Evolutionary conservation across 2,888 invertebrate genomes (phyloP).

Genomic region (Drosophila pegasa): DNA sequence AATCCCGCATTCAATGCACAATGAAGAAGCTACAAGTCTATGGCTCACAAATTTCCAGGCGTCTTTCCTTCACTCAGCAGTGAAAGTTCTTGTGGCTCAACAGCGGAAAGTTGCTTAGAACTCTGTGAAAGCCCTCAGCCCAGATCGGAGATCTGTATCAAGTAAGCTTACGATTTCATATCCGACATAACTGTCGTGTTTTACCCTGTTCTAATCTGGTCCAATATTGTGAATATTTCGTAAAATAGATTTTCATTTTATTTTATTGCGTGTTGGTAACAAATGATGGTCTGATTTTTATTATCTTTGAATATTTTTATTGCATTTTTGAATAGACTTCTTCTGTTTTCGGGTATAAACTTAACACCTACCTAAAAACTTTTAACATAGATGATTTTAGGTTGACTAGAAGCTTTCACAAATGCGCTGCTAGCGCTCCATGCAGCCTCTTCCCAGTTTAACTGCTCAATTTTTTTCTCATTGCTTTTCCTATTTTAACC

Average conservation of each 20-base stretch:
- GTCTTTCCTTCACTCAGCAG: slow-evolving; percentile 10
- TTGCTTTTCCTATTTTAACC: background rate
- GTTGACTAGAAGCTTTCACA: background rate
- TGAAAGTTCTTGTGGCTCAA: slow-evolving; percentile 44
- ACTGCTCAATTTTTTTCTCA: background rate
- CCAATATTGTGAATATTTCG: slow-evolving; percentile 29
- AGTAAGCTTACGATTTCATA: slow-evolving; percentile 11
- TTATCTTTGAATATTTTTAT: slow-evolving; percentile 15
- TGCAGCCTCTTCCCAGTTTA: background rate
- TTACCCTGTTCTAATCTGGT: background rate
- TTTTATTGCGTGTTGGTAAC: slow-evolving; percentile 4
- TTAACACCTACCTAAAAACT: slow-evolving; percentile 22
- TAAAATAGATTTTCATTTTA: slow-evolving; percentile 24
- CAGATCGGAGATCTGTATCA: background rate
- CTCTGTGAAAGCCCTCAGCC: slow-evolving; percentile 42
- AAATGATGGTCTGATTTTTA: slow-evolving; percentile 11
- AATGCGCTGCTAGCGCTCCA: background rate
- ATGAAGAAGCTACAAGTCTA: background rate
- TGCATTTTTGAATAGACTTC: background rate
- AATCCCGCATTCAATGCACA: slow-evolving; percentile 6
- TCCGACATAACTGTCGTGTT: slow-evolving; percentile 17
- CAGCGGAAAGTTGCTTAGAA: slow-evolving; percentile 26
- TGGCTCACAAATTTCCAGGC: background rate
- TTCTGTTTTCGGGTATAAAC: slow-evolving; percentile 5
- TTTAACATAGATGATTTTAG: background rate